These are phyloP conservation scores for Girardia tigrina DNA, from an alignment of 2,888 invertebrate genomes.

Conservation along the genomic window DNA sequence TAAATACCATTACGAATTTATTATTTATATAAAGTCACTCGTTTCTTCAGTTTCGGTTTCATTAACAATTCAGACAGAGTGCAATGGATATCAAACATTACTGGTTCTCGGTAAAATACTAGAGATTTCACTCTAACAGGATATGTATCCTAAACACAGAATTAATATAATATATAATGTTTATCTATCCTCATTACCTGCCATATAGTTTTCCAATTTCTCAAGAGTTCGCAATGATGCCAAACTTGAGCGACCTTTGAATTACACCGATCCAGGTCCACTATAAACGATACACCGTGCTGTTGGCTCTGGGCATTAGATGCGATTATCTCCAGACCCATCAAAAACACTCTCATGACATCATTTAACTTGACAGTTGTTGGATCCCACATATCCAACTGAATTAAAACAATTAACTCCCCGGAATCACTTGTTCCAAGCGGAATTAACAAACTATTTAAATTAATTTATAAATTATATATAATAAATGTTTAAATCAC, in stretches of 20 bases:
- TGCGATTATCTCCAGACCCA: background rate
- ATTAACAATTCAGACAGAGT: background rate
- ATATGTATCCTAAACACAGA: background rate
- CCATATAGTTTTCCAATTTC: background rate
- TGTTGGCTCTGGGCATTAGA: background rate
- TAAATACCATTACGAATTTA: background rate
- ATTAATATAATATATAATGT: background rate
- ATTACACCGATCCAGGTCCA: background rate
- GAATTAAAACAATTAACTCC: background rate
- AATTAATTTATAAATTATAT: background rate
- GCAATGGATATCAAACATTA: background rate
- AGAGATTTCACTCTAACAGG: background rate
- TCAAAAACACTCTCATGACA: background rate
- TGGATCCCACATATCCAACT: background rate
- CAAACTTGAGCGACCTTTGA: background rate
- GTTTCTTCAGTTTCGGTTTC: conserved; percentile 8
- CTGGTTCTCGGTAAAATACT: background rate
- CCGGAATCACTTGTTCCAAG: background rate
- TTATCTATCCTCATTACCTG: no score
- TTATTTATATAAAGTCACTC: background rate
- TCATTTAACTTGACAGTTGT: background rate
- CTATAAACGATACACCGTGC: background rate
- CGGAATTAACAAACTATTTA: background rate
- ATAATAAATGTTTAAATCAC: background rate
- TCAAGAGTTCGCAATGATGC: conserved; percentile 7